These are phyloP conservation scores for Nerophis lumbriciformis DNA, from an alignment of 2,113 vertebrate species.

Conservation along the genomic window DNA sequence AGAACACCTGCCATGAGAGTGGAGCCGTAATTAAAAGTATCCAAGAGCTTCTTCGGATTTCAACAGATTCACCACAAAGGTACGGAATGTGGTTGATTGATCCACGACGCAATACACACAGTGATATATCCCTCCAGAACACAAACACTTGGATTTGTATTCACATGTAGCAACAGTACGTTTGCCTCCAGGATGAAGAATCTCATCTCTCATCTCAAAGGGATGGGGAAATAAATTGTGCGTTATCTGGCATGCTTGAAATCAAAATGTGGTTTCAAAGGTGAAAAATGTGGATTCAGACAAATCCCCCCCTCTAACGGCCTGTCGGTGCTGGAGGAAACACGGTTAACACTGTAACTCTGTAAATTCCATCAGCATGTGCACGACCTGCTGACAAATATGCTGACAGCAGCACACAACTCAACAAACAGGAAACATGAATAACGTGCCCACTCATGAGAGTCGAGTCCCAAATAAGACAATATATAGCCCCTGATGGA, in stretches of 20 bases:
- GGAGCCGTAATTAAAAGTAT: slow-evolving; percentile 51
- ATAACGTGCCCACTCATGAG: slow-evolving; percentile 39
- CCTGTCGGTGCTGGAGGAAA: slow-evolving; percentile 39
- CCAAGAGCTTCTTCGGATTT: slow-evolving; percentile 32
- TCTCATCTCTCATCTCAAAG: slow-evolving; percentile 2
- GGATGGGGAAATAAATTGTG: slow-evolving; percentile 17
- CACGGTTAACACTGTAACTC: slow-evolving; percentile 35
- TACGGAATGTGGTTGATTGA: slow-evolving; percentile 3
- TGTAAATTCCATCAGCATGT: slow-evolving; percentile 49
- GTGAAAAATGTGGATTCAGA: slow-evolving; percentile 45
- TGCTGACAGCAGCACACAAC: slow-evolving; percentile 44
- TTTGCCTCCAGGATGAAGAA: slow-evolving; percentile 30
- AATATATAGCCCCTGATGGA: slow-evolving; percentile 27
- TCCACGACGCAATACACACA: slow-evolving; percentile 1
- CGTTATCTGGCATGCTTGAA: slow-evolving; percentile 18
- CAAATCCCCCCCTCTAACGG: slow-evolving; percentile 51
- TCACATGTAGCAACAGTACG: slow-evolving; percentile 8
- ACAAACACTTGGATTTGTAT: slow-evolving; percentile 3
- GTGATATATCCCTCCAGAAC: not conserved
- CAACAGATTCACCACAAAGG: slow-evolving; percentile 29
- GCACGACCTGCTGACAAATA: slow-evolving; percentile 44
- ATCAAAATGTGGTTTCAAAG: slow-evolving; percentile 23
- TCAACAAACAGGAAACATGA: slow-evolving; percentile 37
- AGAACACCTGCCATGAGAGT: slow-evolving; percentile 48
- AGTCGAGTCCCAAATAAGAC: slow-evolving; percentile 27